These are phyloP conservation scores for Eucidaris tribuloides DNA, from an alignment of 35 echinoderm and acorn worm genomes.

Conservation along the genomic window DNA sequence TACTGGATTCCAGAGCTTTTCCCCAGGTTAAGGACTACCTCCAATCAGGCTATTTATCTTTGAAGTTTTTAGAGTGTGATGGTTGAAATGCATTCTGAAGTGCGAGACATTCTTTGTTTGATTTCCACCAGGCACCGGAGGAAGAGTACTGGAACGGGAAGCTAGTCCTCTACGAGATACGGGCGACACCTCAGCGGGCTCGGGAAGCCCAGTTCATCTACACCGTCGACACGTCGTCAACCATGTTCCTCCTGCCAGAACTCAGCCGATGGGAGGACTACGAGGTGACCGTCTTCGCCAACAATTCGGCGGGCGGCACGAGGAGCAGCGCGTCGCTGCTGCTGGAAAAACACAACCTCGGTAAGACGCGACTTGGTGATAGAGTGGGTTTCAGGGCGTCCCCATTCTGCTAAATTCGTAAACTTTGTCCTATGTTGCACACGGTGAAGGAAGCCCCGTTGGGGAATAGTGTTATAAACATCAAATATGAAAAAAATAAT, in stretches of 20 bases:
- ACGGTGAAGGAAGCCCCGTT: no score
- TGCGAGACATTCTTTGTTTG: no score
- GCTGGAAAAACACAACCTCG: not conserved
- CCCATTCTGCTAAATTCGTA: no score
- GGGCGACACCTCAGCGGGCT: not conserved
- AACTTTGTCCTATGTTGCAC: no score
- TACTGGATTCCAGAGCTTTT: not conserved
- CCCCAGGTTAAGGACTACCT: not conserved
- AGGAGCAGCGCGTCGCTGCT: not conserved
- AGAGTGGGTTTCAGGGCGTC: no score
- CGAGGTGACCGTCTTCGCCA: constrained; percentile 7
- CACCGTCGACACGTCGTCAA: not conserved
- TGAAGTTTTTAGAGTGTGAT: not conserved
- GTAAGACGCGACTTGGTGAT: no score
- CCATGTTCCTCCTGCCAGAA: not conserved
- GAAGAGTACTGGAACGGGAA: constrained; percentile 18
- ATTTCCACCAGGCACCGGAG: not conserved
- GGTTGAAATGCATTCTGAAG: no score
- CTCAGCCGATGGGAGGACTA: not conserved
- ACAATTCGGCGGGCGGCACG: constrained; percentile 1
- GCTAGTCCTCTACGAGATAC: not conserved
- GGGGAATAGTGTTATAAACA: no score
- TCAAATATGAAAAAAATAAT: no score
- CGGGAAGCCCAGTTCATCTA: not conserved
- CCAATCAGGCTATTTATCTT: not conserved